Base-by-base conservation (phyloP, 1,140 invertebrate species). In the Riptortus pedestris region DNA sequence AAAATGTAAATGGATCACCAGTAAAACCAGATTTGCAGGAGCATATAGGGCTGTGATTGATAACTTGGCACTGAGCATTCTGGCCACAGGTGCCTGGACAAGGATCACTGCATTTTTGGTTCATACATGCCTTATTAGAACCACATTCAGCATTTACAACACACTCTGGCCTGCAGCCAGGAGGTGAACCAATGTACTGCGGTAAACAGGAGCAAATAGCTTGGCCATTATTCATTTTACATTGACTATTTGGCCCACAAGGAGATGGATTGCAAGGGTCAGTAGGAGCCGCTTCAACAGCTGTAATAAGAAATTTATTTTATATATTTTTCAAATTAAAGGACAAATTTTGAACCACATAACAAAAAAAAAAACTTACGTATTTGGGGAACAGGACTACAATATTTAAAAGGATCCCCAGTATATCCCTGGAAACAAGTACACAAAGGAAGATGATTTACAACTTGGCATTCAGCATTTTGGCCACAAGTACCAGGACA, bases 201-300 rank as follows among this genome's bases (percentile, higher is more conserved):
- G 74, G 70, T 43, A 78, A 63, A 68, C 81, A 83, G 2, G 72
- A 71, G 67, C 79, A 80, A 12, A 76, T 73, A 2, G 77, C 76
- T 60, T 73, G 73, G 18, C 76, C 76, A 68, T 77, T 74, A 51
- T 75, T 72, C 47, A 77, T 74, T 64, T 72, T 72, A 67, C 79
- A 81, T 64, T 81, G 74, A 67, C 82, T 85, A 70, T 82, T 82
- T 12, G 78, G 76, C 29, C 83, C 83, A 72, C 85, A 88, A 2
- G 85, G 85, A 33, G 82, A 83, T 16, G 84, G 83, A 57, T 76
- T 76, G 70, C 86, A 88, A 5, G 82, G 81, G 67, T 83, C 74
- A 2, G 70, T 69, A 47, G 74, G 71, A 2, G 71, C 69, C 64
- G 72, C 60, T 60, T 66, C 55, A 22, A 59, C 58, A 33, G 74